Conservation (phyloP, 2,888 invertebrate genomes). For the Trachelus tabidus region DNA sequence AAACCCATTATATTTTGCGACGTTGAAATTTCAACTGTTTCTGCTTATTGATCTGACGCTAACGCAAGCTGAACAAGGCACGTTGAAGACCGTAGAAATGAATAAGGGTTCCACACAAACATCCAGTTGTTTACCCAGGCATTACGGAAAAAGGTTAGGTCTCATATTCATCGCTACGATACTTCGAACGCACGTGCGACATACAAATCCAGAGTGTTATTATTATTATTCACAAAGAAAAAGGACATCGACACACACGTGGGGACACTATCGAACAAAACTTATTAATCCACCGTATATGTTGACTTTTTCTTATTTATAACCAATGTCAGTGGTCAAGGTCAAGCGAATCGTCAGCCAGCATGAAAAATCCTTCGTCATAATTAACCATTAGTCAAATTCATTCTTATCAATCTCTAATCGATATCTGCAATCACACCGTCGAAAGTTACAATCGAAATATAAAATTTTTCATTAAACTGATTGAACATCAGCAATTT, state of each 20-base stretch:
- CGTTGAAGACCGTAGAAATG: not conserved
- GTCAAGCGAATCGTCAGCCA: slow-evolving; percentile 19
- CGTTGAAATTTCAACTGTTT: not conserved
- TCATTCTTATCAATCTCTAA: not conserved
- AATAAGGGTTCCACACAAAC: not conserved
- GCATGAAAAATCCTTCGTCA: not conserved
- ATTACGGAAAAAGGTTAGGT: not conserved
- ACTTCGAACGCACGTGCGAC: not conserved
- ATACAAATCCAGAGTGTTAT: not conserved
- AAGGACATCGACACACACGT: slow-evolving; percentile 1
- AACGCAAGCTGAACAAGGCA: not conserved
- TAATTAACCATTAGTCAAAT: not conserved
- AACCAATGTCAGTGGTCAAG: slow-evolving; percentile 36
- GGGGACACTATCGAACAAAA: slow-evolving; percentile 20
- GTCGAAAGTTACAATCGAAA: not conserved
- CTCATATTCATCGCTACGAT: not conserved
- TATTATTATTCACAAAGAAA: not conserved
- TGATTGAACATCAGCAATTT: not conserved
- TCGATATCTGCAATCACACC: not conserved
- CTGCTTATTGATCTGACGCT: not conserved
- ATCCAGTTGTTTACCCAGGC: not conserved
- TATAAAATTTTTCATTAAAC: not conserved
- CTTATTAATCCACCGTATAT: slow-evolving; percentile 31
- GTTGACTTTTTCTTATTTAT: slow-evolving; percentile 34
- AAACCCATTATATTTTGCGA: not conserved